Conservation (phyloP, 2,797 vertebrate species). For the Buceros bicornis region DNA sequence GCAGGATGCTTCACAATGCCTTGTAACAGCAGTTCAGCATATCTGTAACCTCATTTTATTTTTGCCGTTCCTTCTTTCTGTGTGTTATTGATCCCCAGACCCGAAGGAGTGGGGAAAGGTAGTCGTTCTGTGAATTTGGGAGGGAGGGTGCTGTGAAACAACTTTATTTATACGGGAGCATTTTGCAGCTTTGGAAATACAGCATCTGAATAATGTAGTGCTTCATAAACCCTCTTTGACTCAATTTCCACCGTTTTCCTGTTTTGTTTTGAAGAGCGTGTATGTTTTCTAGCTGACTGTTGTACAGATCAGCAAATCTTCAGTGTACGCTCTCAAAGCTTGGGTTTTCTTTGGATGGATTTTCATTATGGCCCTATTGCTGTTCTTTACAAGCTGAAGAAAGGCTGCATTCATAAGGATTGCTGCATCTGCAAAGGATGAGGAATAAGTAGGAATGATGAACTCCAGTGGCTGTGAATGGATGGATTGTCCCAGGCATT, state of each 20-base stretch:
- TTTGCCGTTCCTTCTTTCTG: not conserved
- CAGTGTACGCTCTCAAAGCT: not conserved
- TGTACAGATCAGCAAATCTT: not conserved
- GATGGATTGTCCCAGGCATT: slow-evolving; percentile 50
- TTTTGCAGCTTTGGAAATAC: not conserved
- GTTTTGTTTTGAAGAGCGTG: not conserved
- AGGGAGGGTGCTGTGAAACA: not conserved
- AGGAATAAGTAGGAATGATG: slow-evolving; percentile 72
- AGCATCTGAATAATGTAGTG: not conserved
- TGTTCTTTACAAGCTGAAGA: slow-evolving; percentile 41
- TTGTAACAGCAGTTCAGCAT: not conserved
- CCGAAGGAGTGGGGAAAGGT: not conserved
- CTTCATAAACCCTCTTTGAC: not conserved
- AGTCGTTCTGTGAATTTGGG: not conserved
- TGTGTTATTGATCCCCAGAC: not conserved
- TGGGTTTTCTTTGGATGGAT: slow-evolving; percentile 30
- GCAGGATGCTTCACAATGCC: not conserved
- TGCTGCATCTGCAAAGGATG: slow-evolving; percentile 68
- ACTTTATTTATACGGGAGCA: not conserved
- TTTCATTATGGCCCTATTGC: not conserved
- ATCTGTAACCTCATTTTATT: not conserved
- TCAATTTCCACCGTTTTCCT: not conserved
- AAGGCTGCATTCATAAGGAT: slow-evolving; percentile 74
- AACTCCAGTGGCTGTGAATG: slow-evolving; percentile 71
- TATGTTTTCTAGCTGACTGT: not conserved